Percentiles rank a stretch among this genome's conserved stretches.
phyloP scores from a whole-genome alignment of 2,113 vertebrate genomes.

The Epinephelus lanceolatus region DNA sequence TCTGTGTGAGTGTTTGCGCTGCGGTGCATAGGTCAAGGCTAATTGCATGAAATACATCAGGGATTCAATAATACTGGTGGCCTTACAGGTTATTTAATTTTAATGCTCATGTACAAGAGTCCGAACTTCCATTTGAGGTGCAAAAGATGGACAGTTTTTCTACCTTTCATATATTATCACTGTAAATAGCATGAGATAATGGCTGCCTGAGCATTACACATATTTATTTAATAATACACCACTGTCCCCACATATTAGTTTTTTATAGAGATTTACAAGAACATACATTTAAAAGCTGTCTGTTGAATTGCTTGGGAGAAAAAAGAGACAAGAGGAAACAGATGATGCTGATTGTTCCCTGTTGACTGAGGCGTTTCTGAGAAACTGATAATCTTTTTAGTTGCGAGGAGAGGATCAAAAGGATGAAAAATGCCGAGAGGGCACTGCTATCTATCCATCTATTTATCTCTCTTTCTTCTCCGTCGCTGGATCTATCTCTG shows the following conservation, averaged over 20 bases:
- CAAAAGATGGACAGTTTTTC: not conserved
- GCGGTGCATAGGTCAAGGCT: constrained; percentile 7
- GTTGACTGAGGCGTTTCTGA: constrained; percentile 69
- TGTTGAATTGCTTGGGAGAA: constrained; percentile 38
- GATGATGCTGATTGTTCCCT: constrained; percentile 56
- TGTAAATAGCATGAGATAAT: not conserved
- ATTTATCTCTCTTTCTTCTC: constrained; percentile 55
- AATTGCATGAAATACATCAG: constrained; percentile 39
- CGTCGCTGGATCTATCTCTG: constrained; percentile 53
- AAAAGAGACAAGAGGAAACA: constrained; percentile 56
- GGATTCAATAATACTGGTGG: not conserved
- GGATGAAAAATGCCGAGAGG: constrained; percentile 60
- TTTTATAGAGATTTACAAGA: constrained; percentile 22
- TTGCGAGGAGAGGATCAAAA: constrained; percentile 70
- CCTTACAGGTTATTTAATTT: not conserved
- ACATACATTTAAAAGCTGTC: constrained; percentile 19
- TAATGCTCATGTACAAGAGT: not conserved
- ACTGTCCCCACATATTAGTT: constrained; percentile 10
- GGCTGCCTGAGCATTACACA: constrained; percentile 6
- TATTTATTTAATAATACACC: not conserved
- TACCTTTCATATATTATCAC: constrained; percentile 7
- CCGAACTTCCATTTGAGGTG: not conserved
- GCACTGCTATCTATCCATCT: constrained; percentile 68
- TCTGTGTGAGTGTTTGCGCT: constrained; percentile 1
- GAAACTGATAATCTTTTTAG: constrained; percentile 70